Conservation (phyloP, 2,888 invertebrate species). For the Melanargia galathea region DNA sequence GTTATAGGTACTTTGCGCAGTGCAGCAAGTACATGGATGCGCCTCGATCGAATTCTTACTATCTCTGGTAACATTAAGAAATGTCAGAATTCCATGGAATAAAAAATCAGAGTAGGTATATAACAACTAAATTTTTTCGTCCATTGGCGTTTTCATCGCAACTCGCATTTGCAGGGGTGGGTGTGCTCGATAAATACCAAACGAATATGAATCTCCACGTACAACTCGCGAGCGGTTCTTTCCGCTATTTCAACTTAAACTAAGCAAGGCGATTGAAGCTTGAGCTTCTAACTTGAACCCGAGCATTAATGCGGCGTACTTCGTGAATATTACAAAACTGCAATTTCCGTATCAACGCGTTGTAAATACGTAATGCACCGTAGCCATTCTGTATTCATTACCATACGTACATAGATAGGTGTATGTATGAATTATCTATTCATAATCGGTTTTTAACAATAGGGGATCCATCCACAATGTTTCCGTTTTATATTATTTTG, state of each 20-base stretch:
- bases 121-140: too few relatives aligned
- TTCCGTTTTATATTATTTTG: neutral
- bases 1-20: too few relatives aligned
- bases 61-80: too few relatives aligned
- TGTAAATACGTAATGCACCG: slow-evolving; percentile 68
- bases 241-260: too few relatives aligned
- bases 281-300: slow-evolving; percentile 36
- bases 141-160: too few relatives aligned
- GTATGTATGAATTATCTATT: slow-evolving; percentile 16
- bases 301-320: slow-evolving; percentile 47
- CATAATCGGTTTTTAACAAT: slow-evolving; percentile 5
- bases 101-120: too few relatives aligned
- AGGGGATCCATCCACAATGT: neutral
- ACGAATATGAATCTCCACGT: too few relatives aligned
- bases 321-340: slow-evolving; percentile 79
- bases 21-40: too few relatives aligned
- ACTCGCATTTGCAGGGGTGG: too few relatives aligned
- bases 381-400: slow-evolving; percentile 54
- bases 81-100: too few relatives aligned
- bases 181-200: neutral
- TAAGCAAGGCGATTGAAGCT: slow-evolving; percentile 30
- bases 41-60: too few relatives aligned
- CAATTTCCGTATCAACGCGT: slow-evolving; percentile 78
- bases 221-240: too few relatives aligned
- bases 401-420: slow-evolving; percentile 35